phyloP scores from a whole-genome alignment of 2,888 invertebrate species.

The Pseudococcus viburni region DNA sequence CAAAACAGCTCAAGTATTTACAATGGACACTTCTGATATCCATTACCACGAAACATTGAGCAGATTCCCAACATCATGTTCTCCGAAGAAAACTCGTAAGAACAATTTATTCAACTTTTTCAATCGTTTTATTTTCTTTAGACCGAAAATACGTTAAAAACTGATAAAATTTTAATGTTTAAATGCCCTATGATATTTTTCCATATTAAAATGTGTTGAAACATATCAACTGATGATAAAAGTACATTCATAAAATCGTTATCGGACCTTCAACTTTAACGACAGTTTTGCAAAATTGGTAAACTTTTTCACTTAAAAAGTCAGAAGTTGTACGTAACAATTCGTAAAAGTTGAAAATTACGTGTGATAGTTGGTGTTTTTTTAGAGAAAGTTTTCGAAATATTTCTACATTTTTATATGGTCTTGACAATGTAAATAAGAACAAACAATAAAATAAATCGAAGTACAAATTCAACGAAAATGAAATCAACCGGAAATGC shows the following conservation, averaged over 20 bases:
- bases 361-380: constrained; percentile 11
- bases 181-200: constrained; percentile 2
- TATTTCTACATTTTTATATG: background rate
- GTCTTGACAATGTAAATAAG: constrained; percentile 14
- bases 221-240: constrained; percentile 28
- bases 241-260: constrained; percentile 39
- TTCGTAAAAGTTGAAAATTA: constrained; percentile 38
- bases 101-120: constrained; percentile 4
- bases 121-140: background rate
- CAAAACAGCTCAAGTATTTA: too few relatives aligned
- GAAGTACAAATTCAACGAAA: constrained; percentile 34
- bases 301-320: constrained; percentile 50
- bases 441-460: constrained; percentile 7
- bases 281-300: constrained; percentile 31
- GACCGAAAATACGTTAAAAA: background rate
- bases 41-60: too few relatives aligned
- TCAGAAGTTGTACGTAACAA: constrained; percentile 32
- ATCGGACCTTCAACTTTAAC: constrained; percentile 39
- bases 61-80: background rate
- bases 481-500: constrained; percentile 21
- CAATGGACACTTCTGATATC: too few relatives aligned
- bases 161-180: background rate
- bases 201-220: constrained; percentile 43
- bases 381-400: constrained; percentile 23
- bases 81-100: background rate